phyloP scores from a whole-genome alignment of 2,113 vertebrate genomes.

The Mola mola region DNA sequence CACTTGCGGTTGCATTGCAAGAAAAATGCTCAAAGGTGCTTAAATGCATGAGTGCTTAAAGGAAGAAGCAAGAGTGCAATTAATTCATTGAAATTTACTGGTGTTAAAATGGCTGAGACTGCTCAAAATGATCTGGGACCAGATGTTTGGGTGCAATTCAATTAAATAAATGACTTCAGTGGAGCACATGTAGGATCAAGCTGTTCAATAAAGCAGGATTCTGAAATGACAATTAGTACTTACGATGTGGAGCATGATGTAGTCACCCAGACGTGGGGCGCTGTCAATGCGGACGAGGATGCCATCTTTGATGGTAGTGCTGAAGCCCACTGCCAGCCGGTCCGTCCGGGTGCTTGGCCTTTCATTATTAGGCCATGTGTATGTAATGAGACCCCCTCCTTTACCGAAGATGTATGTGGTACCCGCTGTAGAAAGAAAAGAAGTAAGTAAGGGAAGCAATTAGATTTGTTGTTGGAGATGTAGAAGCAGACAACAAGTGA shows the following conservation, averaged over 20 bases:
- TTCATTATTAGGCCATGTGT: conserved; percentile 97
- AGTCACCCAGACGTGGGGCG: conserved; percentile 93
- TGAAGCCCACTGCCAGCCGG: conserved; percentile 88
- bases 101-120: background rate
- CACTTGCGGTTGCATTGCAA: background rate
- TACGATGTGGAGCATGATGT: conserved; percentile 98
- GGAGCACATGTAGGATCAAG: background rate
- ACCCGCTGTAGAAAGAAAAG: conserved; percentile 85
- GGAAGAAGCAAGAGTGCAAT: no score
- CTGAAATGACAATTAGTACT: conserved; percentile 72
- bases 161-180: conserved; percentile 3
- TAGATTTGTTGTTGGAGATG: conserved; percentile 10
- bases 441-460: background rate
- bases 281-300: conserved; percentile 97
- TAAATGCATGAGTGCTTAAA: background rate
- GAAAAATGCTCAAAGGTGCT: background rate
- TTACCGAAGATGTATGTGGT: conserved; percentile 97
- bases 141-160: conserved; percentile 17
- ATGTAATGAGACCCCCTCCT: conserved; percentile 94
- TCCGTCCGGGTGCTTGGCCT: conserved; percentile 95
- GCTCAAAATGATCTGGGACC: conserved; percentile 6
- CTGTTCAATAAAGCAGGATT: background rate
- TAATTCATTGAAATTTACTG: background rate
- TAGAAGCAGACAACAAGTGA: conserved; percentile 6
- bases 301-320: conserved; percentile 90